Evolutionary conservation across 2,888 invertebrate species (phyloP), one percentile per base, ranked within the genome.

Genomic region (Drosophila hamatofila): DNA sequence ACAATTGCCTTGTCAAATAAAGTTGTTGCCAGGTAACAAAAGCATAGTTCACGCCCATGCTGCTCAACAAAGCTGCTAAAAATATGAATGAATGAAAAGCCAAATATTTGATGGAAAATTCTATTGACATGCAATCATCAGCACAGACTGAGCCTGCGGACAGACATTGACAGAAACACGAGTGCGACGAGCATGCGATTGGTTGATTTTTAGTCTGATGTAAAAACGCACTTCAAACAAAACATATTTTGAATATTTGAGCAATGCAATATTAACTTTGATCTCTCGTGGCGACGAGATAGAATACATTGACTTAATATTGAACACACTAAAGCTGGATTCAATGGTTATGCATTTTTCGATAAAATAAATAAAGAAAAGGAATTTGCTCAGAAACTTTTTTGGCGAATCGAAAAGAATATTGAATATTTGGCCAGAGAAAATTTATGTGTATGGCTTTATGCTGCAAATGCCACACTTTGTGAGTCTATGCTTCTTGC

Each of bases 371-470:
- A 4, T 3, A 72, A 4, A 3, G n/a, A 2, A 18, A n/a, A 6
- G 48, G 18, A 49, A 80, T 80, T 85, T 78, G 75, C 69, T 73
- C 71, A 54, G 46, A 56, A 59, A 69, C 57, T 46, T 55, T 42
- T 39, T 37, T 52, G 42, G 30, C 9, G 12, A 39, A 25, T 54
- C 62, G 51, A 74, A 74, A 80, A 64, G 68, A 78, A 65, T 74
- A 64, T 69, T 68, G 67, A 67, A 73, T 61, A 58, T 66, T 80
- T 71, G 68, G 72, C 63, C 67, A 74, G 59, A 63, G 62, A 61
- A 60, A 88, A 84, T 84, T 89, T 84, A 84, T 84, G 89, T 87
- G 72, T 77, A 81, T 89, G 80, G 72, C 73, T 84, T 83, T 76
- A 60, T 72, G 56, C 68, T 41, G 66, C 68, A 66, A 67, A 67